Percentiles rank a stretch among this genome's conserved stretches.
Evolutionary conservation across 2,113 vertebrate genomes (phyloP).

Genomic region (Ornithorhynchus anatinus): DNA sequence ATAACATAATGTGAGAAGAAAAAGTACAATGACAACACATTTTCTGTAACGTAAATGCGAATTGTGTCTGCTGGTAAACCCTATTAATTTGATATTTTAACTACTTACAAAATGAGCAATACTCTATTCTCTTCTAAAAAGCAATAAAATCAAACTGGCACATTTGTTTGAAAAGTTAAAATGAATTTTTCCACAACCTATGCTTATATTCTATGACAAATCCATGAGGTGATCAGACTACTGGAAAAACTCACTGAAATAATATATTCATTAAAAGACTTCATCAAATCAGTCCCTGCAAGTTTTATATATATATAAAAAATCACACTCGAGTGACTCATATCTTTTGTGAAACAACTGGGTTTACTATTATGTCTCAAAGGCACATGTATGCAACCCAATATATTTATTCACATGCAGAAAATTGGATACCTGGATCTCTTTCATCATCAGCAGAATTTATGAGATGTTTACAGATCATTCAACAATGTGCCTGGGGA

Average conservation of each 20-base stretch:
- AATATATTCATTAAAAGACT: slow-evolving; percentile 27
- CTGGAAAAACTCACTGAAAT: slow-evolving; percentile 40
- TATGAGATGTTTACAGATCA: too few species aligned
- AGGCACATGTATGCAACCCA: slow-evolving; percentile 37
- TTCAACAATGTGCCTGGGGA: too few species aligned
- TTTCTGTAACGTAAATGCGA: slow-evolving; percentile 75
- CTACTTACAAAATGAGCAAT: slow-evolving; percentile 63
- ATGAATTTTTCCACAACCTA: slow-evolving; percentile 59
- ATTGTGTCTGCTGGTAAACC: slow-evolving; percentile 65
- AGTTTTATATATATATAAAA: too few species aligned
- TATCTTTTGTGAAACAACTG: slow-evolving; percentile 67
- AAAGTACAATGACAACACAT: slow-evolving; percentile 72
- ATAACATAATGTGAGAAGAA: slow-evolving; percentile 69
- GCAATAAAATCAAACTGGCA: slow-evolving; percentile 63
- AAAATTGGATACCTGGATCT: background rate
- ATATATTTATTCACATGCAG: slow-evolving; percentile 37
- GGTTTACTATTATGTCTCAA: slow-evolving; percentile 63
- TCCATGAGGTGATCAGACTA: slow-evolving; percentile 42
- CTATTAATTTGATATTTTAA: slow-evolving; percentile 75
- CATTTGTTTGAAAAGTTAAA: slow-evolving; percentile 66
- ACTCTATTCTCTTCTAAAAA: slow-evolving; percentile 59
- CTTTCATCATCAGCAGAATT: background rate
- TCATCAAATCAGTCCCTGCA: slow-evolving; percentile 25
- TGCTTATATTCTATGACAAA: slow-evolving; percentile 48
- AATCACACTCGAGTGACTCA: slow-evolving; percentile 65